Conservation (phyloP, 2,113 vertebrate genomes). For the Ciconia maguari region DNA sequence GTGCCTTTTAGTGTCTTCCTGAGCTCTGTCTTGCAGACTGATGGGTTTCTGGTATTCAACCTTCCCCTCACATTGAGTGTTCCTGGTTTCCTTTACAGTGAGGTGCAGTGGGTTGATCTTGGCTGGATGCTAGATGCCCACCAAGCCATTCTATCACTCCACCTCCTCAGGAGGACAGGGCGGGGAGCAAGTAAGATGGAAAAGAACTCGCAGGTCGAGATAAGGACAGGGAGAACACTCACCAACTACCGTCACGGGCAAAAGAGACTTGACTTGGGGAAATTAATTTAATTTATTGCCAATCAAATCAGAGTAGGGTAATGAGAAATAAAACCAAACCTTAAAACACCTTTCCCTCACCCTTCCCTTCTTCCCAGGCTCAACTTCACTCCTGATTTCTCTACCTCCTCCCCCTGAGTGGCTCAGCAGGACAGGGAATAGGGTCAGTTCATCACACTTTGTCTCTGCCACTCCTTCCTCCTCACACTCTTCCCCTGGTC, state of each 20-base stretch:
- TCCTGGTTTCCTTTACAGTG: background rate
- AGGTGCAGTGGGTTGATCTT: background rate
- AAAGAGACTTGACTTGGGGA: background rate
- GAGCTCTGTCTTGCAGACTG: background rate
- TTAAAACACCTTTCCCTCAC: background rate
- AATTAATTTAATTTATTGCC: background rate
- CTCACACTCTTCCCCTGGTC: background rate
- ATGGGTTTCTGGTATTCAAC: background rate
- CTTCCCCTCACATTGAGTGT: background rate
- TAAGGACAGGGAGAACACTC: background rate
- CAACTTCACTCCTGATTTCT: background rate
- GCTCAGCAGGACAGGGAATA: rapidly evolving
- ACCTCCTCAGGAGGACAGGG: background rate
- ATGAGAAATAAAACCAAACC: background rate
- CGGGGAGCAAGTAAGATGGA: background rate
- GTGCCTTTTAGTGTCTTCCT: background rate
- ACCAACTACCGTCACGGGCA: background rate
- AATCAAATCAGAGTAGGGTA: background rate
- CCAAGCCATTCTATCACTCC: background rate
- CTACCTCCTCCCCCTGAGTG: rapidly evolving
- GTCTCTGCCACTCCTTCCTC: background rate
- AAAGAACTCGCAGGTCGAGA: background rate
- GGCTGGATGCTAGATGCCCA: background rate
- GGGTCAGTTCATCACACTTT: background rate
- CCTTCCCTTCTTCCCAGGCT: background rate